Evolutionary conservation across 2,888 invertebrate genomes (phyloP).

Genomic region (Melangyna quadrimaculata): DNA sequence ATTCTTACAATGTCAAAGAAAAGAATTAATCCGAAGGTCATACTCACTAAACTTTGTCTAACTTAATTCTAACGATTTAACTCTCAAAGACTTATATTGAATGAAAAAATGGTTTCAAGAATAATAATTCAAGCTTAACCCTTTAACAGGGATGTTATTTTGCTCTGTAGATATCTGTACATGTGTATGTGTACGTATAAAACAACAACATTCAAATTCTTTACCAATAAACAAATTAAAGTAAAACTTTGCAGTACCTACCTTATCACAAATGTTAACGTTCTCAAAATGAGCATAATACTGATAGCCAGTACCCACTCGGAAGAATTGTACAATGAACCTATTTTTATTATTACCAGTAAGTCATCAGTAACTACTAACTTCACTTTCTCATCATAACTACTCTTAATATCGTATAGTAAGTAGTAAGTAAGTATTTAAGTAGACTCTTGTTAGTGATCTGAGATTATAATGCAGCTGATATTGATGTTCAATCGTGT

Average conservation of each 20-base stretch:
- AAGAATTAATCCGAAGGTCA: too few species aligned
- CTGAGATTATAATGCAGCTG: conserved; percentile 31
- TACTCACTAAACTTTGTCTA: too few species aligned
- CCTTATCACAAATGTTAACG: not conserved
- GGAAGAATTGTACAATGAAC: not conserved
- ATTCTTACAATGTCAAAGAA: too few species aligned
- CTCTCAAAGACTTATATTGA: too few species aligned
- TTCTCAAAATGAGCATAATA: not conserved
- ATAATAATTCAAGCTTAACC: too few species aligned
- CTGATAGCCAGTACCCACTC: not conserved
- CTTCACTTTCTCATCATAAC: conserved; percentile 58
- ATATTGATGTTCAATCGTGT: conserved; percentile 33
- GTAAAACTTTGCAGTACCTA: not conserved
- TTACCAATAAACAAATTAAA: too few species aligned
- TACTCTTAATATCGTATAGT: not conserved
- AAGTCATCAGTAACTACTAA: not conserved
- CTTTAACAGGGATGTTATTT: too few species aligned
- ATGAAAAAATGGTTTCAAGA: too few species aligned
- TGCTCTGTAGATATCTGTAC: too few species aligned
- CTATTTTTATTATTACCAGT: conserved; percentile 25
- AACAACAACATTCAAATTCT: too few species aligned
- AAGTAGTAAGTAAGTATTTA: not conserved
- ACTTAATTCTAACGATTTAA: too few species aligned
- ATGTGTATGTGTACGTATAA: too few species aligned
- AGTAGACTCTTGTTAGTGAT: conserved; percentile 10